Evolutionary conservation across 2,797 vertebrate species (phyloP).

Genomic region (Enteromius unitaeniatus): DNA sequence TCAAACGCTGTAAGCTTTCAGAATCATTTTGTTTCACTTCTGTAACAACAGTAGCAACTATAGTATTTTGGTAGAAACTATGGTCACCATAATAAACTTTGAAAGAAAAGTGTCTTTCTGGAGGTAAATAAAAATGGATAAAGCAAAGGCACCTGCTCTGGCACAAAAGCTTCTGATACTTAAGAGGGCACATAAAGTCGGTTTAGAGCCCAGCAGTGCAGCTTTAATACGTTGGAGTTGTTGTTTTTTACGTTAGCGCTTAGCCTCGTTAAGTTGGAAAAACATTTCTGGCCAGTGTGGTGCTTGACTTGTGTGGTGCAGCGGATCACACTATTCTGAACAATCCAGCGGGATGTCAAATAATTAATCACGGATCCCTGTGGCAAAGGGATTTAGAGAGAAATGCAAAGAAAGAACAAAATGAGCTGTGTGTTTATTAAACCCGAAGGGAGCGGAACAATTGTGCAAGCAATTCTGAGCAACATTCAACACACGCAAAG

Average conservation of each 20-base stretch:
- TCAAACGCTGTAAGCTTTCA: neutral
- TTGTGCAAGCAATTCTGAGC: constrained; percentile 43
- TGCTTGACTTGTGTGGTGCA: constrained; percentile 28
- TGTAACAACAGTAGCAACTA: neutral
- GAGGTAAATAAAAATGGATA: constrained; percentile 59
- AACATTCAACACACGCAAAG: constrained; percentile 31
- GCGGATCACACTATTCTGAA: constrained; percentile 31
- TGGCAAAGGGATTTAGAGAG: constrained; percentile 35
- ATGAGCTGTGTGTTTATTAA: constrained; percentile 45
- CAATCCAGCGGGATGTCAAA: constrained; percentile 37
- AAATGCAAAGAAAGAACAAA: constrained; percentile 40
- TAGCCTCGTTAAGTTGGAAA: constrained; percentile 37
- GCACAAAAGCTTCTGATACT: constrained; percentile 12
- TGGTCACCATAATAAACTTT: constrained; percentile 61
- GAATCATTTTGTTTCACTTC: neutral
- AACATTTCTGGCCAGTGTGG: constrained; percentile 16
- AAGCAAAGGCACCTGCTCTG: constrained; percentile 45
- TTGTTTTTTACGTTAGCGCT: neutral
- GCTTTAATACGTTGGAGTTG: constrained; percentile 13
- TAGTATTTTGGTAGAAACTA: neutral
- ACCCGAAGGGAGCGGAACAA: constrained; percentile 28
- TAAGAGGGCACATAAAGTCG: constrained; percentile 28
- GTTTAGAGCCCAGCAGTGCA: constrained; percentile 33
- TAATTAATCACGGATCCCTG: constrained; percentile 30
- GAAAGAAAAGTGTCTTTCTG: constrained; percentile 68